Evolutionary conservation across 37 sponge, comb jelly and placozoan species (phyloP).

Genomic region (Halichondria panicea): DNA sequence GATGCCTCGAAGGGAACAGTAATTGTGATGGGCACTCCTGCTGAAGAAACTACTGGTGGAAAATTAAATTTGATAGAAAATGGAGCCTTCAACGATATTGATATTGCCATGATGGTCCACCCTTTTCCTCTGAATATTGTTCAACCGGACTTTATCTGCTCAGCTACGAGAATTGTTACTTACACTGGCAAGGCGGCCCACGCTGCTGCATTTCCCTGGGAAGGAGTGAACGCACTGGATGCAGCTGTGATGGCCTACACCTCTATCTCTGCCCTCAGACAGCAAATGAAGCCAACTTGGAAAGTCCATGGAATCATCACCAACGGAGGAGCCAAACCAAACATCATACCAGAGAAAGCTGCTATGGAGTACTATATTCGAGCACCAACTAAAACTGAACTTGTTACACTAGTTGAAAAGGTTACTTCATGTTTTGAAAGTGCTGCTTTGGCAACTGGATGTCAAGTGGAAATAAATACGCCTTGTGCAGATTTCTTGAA

Average conservation of each 20-base stretch:
- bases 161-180: not conserved
- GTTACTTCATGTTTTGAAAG: conserved; percentile 57
- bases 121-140: conserved; percentile 40
- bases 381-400: conserved; percentile 63
- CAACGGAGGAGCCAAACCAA: conserved; percentile 84
- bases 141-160: conserved; percentile 20
- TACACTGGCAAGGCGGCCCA: conserved; percentile 82
- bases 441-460: conserved; percentile 81
- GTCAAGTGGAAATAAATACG: conserved; percentile 60
- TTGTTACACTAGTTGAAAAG: conserved; percentile 51
- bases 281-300: conserved; percentile 88
- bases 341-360: conserved; percentile 80
- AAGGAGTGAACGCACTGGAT: conserved; percentile 91
- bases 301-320: conserved; percentile 84
- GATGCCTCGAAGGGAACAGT: conserved; percentile 45
- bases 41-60: conserved; percentile 86
- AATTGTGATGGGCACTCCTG: conserved; percentile 90
- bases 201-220: conserved; percentile 83
- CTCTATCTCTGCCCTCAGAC: conserved; percentile 78
- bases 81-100: conserved; percentile 80
- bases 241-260: conserved; percentile 92
- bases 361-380: conserved; percentile 53
- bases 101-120: conserved; percentile 94
- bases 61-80: conserved; percentile 72
- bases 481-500: conserved; percentile 17